These are phyloP conservation scores for Pipistrellus nathusii DNA, from an alignment of 2,797 vertebrate species.

Conservation along the genomic window DNA sequence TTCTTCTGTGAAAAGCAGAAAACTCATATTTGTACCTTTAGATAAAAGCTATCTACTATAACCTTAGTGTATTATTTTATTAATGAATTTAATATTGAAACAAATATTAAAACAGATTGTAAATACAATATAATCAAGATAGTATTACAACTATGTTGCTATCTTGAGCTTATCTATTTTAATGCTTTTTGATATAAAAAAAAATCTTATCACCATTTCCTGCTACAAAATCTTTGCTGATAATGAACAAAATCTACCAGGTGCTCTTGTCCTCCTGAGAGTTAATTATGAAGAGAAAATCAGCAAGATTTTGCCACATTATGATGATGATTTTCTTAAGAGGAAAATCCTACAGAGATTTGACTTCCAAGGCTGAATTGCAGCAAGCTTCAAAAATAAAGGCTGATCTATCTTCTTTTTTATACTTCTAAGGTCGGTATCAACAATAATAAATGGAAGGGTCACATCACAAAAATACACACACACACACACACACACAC, in stretches of 20 bases:
- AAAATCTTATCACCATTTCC: slow-evolving; percentile 17
- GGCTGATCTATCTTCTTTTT: slow-evolving; percentile 23
- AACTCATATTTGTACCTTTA: not conserved
- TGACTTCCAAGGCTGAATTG: not conserved
- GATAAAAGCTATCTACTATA: not conserved
- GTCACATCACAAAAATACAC: slow-evolving; percentile 53
- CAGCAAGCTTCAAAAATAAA: slow-evolving; percentile 45
- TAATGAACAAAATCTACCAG: slow-evolving; percentile 60
- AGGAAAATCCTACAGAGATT: slow-evolving; percentile 55
- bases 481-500: not conserved
- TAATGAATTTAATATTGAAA: slow-evolving; percentile 55
- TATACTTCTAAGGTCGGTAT: slow-evolving; percentile 63
- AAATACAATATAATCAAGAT: slow-evolving; percentile 58
- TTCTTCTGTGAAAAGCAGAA: not conserved
- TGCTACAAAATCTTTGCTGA: slow-evolving; percentile 68
- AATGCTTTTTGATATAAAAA: slow-evolving; percentile 56
- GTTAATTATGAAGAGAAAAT: slow-evolving; percentile 70
- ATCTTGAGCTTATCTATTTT: slow-evolving; percentile 41
- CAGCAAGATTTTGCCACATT: slow-evolving; percentile 61
- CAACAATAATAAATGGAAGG: slow-evolving; percentile 65
- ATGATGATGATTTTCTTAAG: slow-evolving; percentile 58
- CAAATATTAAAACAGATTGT: slow-evolving; percentile 44
- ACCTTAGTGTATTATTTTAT: slow-evolving; percentile 33
- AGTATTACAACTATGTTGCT: slow-evolving; percentile 42
- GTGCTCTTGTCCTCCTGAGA: slow-evolving; percentile 63